Conservation (phyloP, 2,797 vertebrate genomes). For the Sternotherus odoratus region DNA sequence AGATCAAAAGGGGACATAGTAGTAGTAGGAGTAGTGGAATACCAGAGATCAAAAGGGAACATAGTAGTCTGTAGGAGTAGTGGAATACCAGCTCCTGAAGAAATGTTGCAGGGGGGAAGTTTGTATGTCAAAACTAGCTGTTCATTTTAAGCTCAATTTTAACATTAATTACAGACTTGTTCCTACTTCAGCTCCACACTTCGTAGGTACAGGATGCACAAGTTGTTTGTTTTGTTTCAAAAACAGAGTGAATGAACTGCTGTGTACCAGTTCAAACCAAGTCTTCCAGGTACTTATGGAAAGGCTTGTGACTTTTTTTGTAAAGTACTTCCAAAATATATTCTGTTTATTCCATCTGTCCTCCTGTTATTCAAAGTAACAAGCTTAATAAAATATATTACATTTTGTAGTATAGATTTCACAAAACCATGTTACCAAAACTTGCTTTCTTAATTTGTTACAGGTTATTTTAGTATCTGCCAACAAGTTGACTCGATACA, state of each 20-base stretch:
- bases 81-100: background rate
- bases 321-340: background rate
- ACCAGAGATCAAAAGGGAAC: background rate
- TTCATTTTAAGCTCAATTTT: background rate
- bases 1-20: too few species aligned
- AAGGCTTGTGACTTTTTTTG: background rate
- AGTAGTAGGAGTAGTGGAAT: too few species aligned
- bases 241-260: background rate
- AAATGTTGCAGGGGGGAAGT: background rate
- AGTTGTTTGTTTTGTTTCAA: background rate
- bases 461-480: slow-evolving; percentile 99
- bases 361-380: background rate
- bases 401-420: background rate
- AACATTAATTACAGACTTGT: background rate
- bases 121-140: background rate
- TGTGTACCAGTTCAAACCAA: background rate
- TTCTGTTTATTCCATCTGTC: background rate
- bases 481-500: slow-evolving; percentile 97
- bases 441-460: slow-evolving; percentile 17
- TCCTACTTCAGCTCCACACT: background rate
- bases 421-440: background rate
- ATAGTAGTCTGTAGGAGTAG: background rate
- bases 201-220: background rate
- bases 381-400: background rate
- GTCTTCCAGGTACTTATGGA: background rate